phyloP scores from a whole-genome alignment of 2,888 invertebrate species.

The Tachina fera region DNA sequence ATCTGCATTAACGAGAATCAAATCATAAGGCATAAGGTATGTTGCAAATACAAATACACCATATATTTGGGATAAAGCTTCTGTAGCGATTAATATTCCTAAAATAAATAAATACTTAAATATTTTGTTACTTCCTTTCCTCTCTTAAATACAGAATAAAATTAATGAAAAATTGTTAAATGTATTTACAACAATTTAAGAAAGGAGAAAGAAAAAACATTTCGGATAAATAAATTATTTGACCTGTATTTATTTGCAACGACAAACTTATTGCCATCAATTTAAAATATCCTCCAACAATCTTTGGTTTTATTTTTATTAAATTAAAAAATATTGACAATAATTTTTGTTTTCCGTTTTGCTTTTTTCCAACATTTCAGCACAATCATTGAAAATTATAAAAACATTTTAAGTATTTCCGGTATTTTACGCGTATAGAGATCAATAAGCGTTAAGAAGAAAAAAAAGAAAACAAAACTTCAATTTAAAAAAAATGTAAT shows the following conservation, averaged over 20 bases:
- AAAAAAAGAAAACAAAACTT: conserved; percentile 7
- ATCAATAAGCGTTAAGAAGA: conserved; percentile 56
- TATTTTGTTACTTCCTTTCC: background rate
- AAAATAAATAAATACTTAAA: too few relatives aligned
- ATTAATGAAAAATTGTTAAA: background rate
- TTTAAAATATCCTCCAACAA: conserved; percentile 54
- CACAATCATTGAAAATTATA: conserved; percentile 61
- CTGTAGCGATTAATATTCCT: too few relatives aligned
- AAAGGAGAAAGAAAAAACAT: background rate
- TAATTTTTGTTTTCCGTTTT: conserved; percentile 7
- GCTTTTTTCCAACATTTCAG: conserved; percentile 37
- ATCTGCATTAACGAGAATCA: too few relatives aligned
- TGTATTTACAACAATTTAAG: background rate
- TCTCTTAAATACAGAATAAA: background rate
- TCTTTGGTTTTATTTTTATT: conserved; percentile 3
- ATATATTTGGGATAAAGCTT: too few relatives aligned
- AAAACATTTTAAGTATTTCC: conserved; percentile 69
- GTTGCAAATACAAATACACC: too few relatives aligned
- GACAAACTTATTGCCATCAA: conserved; percentile 55
- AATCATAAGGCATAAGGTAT: too few relatives aligned
- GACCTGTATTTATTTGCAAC: conserved; percentile 46
- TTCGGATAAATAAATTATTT: background rate
- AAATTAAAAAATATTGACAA: conserved; percentile 44
- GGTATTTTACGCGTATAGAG: conserved; percentile 62
- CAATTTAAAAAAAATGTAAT: background rate